These are phyloP conservation scores for Halocaridina rubra DNA, from an alignment of 2,888 invertebrate genomes.

Conservation along the genomic window DNA sequence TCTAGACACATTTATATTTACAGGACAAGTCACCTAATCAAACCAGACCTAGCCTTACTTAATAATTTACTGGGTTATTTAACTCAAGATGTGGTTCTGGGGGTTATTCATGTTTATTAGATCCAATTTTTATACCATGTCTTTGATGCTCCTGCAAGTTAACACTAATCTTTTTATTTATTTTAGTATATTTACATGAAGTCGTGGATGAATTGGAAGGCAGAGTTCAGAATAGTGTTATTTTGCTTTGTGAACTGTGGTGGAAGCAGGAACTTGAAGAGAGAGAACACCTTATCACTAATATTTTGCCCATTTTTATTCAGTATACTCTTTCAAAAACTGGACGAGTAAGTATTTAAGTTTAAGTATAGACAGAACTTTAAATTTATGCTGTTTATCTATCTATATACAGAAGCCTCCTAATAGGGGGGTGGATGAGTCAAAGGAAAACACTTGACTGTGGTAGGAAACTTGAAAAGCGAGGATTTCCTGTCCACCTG, in stretches of 20 bases:
- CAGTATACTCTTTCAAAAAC: not conserved
- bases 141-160: not conserved
- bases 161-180: not conserved
- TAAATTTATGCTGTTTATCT: too few species aligned
- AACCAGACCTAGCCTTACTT: too few species aligned
- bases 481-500: too few species aligned
- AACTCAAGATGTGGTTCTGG: not conserved
- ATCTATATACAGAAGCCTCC: too few species aligned
- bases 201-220: conserved; percentile 17
- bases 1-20: too few species aligned
- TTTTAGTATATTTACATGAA: conserved; percentile 19
- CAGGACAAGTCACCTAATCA: too few species aligned
- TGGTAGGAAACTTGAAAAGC: too few species aligned
- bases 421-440: too few species aligned
- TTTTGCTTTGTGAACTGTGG: conserved; percentile 36
- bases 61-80: not conserved
- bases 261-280: conserved; percentile 16
- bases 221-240: not conserved
- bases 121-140: not conserved
- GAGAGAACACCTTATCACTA: conserved; percentile 10
- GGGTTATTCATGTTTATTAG: not conserved
- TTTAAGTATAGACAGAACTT: not conserved
- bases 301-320: conserved; percentile 17
- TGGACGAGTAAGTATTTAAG: conserved; percentile 6
- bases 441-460: too few species aligned